Evolutionary conservation across 2,888 invertebrate species (phyloP).

Genomic region (Leucozona laternaria): DNA sequence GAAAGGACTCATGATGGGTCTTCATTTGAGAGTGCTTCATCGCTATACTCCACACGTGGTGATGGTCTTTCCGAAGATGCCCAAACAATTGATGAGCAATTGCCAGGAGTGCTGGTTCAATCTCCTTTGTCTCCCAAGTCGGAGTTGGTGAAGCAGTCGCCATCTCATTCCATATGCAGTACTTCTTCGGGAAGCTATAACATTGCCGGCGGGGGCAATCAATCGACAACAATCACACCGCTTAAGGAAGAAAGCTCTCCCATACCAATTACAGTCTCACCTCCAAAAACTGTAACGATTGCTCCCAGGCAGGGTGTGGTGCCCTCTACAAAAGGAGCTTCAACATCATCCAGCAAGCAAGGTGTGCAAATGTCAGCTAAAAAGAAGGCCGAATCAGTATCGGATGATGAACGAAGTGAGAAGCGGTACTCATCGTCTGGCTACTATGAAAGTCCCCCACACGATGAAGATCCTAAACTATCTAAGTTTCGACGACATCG

Average conservation of each 20-base stretch:
- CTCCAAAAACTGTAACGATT: conserved; percentile 49
- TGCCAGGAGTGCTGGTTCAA: conserved; percentile 53
- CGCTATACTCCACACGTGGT: conserved; percentile 91
- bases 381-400: conserved; percentile 86
- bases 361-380: conserved; percentile 49
- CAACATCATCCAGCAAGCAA: conserved; percentile 31
- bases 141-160: conserved; percentile 80
- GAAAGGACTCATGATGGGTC: conserved; percentile 89
- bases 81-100: conserved; percentile 84
- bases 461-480: conserved; percentile 85
- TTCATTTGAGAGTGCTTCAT: conserved; percentile 94
- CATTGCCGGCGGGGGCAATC: conserved; percentile 82
- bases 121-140: conserved; percentile 76
- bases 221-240: conserved; percentile 76
- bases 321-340: neutral
- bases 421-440: conserved; percentile 89
- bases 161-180: conserved; percentile 86
- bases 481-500: conserved; percentile 83
- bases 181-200: conserved; percentile 86
- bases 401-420: conserved; percentile 89
- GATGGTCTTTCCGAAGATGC: conserved; percentile 88
- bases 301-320: conserved; percentile 8
- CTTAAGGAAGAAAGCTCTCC: conserved; percentile 66
- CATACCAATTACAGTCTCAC: conserved; percentile 50
- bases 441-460: conserved; percentile 90